Evolutionary conservation across 2,113 vertebrate species (phyloP), one percentile per base, ranked within the genome.

Genomic region (Eudorcas thomsonii): DNA sequence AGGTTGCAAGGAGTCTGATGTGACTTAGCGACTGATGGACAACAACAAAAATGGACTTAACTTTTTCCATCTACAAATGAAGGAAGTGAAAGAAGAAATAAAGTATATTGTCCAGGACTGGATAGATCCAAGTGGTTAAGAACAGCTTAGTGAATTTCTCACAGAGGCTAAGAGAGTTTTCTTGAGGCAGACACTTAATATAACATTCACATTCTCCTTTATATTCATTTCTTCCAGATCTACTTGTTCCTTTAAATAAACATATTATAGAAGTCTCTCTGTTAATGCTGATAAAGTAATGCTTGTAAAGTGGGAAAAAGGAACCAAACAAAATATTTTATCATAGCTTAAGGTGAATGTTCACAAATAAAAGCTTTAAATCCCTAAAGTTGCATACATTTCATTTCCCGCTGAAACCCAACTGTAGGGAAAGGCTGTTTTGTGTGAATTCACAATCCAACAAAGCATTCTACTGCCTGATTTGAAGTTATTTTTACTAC

Each of bases 131-230:
- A 67, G 21, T 45, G 54, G 59, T 92, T 95, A 88, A 88, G 43
- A 92, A n/a, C n/a, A 95, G 77, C 45, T 90, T 96, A 95, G 88
- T 81, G 81, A 97, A 91, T 97, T 97, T 95, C 95, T 96, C 90
- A 90, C 77, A 26, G 74, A 96, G 5, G 11, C 82, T 90, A 26
- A 90, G 55, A 78, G 14, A 94, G 82, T 60, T 95, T 96, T 97
- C 92, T 94, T 33, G 48, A 96, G 92, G 95, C 83, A 71, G 48
- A 94, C 28, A 64, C 62, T 83, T 87, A 57, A 92, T 92, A 82
- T 96, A 74, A 97, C 97, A 97, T 67, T 82, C 64, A 88, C 59
- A 88, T 45, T 16, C 17, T 77, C 19, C 87, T 94, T 92, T 67
- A 88, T 88, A 88, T 3, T 92, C 62, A 93, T 60, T 89, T 96